Percentiles rank a stretch among this genome's conserved stretches.
Evolutionary conservation across 2,888 invertebrate genomes (phyloP).

Genomic region (Hemaris fuciformis): DNA sequence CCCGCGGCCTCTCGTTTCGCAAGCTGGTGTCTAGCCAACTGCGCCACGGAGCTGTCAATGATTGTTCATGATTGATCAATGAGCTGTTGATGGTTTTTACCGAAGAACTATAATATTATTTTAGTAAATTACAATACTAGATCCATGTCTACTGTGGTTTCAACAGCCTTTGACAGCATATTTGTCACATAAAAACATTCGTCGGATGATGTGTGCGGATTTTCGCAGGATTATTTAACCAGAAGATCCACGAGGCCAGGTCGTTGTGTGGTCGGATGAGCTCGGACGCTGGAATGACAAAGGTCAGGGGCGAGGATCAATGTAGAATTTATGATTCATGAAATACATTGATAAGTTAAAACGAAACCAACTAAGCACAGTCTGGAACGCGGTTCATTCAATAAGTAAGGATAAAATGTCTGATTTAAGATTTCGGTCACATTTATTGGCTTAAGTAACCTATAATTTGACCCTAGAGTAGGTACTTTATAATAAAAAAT

Average conservation of each 20-base stretch:
- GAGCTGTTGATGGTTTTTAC: too few relatives aligned
- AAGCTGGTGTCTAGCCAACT: too few relatives aligned
- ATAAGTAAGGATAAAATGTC: not conserved
- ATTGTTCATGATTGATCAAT: too few relatives aligned
- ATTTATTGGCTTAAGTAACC: too few relatives aligned
- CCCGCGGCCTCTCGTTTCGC: too few relatives aligned
- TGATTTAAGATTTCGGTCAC: too few relatives aligned
- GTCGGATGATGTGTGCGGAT: not conserved
- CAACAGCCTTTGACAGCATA: conserved; percentile 2
- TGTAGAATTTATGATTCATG: not conserved
- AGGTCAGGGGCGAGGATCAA: not conserved
- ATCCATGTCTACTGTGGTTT: not conserved
- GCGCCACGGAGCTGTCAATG: too few relatives aligned
- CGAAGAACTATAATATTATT: too few relatives aligned
- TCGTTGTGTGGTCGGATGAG: not conserved
- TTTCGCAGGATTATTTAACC: not conserved
- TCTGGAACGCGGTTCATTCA: not conserved
- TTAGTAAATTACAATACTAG: not conserved
- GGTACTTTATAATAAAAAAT: too few relatives aligned
- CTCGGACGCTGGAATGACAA: not conserved
- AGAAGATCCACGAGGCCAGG: not conserved
- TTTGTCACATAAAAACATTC: conserved; percentile 8
- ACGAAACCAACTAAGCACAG: too few relatives aligned
- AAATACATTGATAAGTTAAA: not conserved
- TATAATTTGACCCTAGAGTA: too few relatives aligned